Conservation (phyloP, 2,888 invertebrate genomes). For the Cenopis cana region DNA sequence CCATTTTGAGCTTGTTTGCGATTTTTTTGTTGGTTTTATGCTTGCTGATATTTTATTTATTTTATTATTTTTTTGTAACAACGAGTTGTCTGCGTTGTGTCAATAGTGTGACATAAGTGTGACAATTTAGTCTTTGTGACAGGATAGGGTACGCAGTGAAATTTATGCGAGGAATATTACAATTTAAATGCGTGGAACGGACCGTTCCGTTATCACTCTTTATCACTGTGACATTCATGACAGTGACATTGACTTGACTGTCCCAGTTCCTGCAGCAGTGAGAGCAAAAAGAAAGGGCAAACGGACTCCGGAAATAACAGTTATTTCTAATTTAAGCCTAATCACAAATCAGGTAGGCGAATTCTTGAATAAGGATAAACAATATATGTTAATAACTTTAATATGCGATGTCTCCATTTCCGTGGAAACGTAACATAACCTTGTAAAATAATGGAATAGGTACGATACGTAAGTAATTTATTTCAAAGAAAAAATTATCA, state of each 20-base stretch:
- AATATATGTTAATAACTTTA: neutral
- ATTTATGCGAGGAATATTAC: too few species aligned
- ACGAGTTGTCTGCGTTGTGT: neutral
- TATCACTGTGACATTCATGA: slow-evolving; percentile 31
- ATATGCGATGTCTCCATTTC: slow-evolving; percentile 30
- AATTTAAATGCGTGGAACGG: slow-evolving; percentile 4
- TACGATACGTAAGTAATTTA: slow-evolving; percentile 52
- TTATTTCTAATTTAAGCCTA: slow-evolving; percentile 11
- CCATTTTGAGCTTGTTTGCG: slow-evolving; percentile 20
- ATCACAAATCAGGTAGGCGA: slow-evolving; percentile 11
- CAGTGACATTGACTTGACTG: slow-evolving; percentile 11
- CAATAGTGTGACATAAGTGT: too few species aligned
- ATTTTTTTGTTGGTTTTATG: neutral
- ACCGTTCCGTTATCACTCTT: slow-evolving; percentile 8
- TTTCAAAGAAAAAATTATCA: slow-evolving; percentile 49
- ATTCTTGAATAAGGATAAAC: neutral
- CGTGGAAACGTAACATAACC: slow-evolving; percentile 56
- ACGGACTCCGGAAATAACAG: slow-evolving; percentile 10
- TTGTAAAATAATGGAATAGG: slow-evolving; percentile 56
- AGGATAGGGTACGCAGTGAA: too few species aligned
- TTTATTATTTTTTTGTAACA: slow-evolving; percentile 3
- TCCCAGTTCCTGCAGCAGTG: neutral
- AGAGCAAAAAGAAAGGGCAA: slow-evolving; percentile 27
- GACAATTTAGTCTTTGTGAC: too few species aligned
- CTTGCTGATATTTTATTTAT: slow-evolving; percentile 23